phyloP scores from a whole-genome alignment of 2,113 vertebrate genomes.

The Tonatia bakeri region DNA sequence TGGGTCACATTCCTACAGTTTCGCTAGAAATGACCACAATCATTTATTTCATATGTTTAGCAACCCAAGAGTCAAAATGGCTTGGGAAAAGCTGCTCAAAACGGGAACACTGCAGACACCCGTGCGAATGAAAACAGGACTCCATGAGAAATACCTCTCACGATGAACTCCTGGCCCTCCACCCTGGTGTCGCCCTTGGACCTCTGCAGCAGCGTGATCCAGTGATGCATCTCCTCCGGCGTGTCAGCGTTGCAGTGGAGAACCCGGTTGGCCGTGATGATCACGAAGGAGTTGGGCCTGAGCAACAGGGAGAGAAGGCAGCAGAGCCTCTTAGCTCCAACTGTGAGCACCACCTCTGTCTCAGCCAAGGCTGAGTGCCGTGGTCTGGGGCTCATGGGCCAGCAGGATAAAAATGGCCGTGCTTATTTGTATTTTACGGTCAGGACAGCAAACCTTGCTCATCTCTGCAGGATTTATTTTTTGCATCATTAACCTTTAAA shows the following conservation, averaged over 20 bases:
- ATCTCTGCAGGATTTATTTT: conserved; percentile 53
- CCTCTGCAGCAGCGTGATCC: conserved; percentile 96
- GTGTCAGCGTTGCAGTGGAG: conserved; percentile 97
- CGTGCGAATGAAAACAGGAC: rapidly evolving
- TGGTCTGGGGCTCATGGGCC: neutral
- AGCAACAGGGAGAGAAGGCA: neutral
- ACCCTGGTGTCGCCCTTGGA: conserved; percentile 96
- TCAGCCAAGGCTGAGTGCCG: neutral
- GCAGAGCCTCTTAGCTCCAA: neutral
- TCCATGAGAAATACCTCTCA: conserved; percentile 84
- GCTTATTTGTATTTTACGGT: neutral
- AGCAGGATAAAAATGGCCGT: neutral
- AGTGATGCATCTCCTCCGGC: conserved; percentile 99
- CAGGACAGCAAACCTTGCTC: conserved; percentile 5
- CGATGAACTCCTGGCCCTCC: conserved; percentile 97
- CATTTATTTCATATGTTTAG: neutral
- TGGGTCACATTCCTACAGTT: rapidly evolving
- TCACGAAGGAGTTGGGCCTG: conserved; percentile 96
- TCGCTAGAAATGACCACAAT: rapidly evolving
- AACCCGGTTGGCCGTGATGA: conserved; percentile 96
- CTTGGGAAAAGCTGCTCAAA: neutral
- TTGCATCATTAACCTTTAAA: conserved; percentile 46
- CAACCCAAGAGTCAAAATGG: neutral
- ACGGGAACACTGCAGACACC: neutral
- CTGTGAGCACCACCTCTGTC: neutral